These are phyloP conservation scores for Zeuzera pyrina DNA, from an alignment of 2,888 invertebrate species.

Conservation along the genomic window DNA sequence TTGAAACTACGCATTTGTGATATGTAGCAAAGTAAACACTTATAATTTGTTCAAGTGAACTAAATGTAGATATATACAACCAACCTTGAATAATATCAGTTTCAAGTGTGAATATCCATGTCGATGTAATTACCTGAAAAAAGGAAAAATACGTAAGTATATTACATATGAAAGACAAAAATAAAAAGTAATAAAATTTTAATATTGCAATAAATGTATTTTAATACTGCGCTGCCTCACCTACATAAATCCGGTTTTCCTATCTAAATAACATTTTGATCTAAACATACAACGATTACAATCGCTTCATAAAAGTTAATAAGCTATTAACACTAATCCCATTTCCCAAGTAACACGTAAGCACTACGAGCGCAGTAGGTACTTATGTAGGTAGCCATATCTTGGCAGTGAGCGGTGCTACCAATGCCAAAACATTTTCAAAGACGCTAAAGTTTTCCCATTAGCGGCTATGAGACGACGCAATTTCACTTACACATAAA, in stretches of 20 bases:
- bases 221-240: too few species aligned
- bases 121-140: constrained; percentile 48
- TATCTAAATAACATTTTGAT: too few species aligned
- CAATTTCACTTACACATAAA: too few species aligned
- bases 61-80: constrained; percentile 24
- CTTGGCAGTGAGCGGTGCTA: constrained; percentile 27
- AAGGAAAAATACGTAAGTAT: constrained; percentile 23
- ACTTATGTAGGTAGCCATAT: constrained; percentile 31
- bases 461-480: too few species aligned
- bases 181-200: too few species aligned
- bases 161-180: too few species aligned
- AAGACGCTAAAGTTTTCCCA: constrained; percentile 37
- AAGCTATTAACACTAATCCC: neutral
- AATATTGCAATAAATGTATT: too few species aligned
- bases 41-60: constrained; percentile 41
- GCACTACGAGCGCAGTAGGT: too few species aligned
- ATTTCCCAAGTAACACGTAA: constrained; percentile 10
- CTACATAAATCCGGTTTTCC: too few species aligned
- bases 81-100: constrained; percentile 32
- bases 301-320: constrained; percentile 2
- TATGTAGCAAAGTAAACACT: constrained; percentile 19
- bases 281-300: too few species aligned
- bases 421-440: constrained; percentile 25
- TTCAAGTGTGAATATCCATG: constrained; percentile 15
- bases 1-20: neutral